These are phyloP conservation scores for Vombatus ursinus DNA, from an alignment of 2,113 vertebrate genomes.

Conservation along the genomic window DNA sequence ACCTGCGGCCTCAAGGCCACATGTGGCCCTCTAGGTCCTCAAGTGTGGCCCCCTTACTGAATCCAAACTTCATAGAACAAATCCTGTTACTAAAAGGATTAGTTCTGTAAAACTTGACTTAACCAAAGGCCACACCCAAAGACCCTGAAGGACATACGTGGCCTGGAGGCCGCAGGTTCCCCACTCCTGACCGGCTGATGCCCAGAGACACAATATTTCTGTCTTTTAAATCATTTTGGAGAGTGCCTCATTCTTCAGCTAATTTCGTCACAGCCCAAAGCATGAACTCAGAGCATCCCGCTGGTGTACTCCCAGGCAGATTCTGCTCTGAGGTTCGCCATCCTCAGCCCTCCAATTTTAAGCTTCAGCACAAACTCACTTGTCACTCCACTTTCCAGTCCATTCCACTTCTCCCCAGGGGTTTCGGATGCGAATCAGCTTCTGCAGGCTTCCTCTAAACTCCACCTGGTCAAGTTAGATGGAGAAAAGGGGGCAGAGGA, in stretches of 20 bases:
- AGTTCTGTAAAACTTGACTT: too few relatives aligned
- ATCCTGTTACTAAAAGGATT: too few relatives aligned
- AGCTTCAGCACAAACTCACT: constrained; percentile 77
- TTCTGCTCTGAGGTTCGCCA: fast-evolving
- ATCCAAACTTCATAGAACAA: too few relatives aligned
- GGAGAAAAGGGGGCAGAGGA: fast-evolving
- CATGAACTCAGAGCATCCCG: neutral
- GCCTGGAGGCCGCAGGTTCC: too few relatives aligned
- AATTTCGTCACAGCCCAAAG: fast-evolving
- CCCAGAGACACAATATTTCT: neutral
- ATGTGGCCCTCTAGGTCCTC: too few relatives aligned
- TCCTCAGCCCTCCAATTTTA: fast-evolving
- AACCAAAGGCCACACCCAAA: too few relatives aligned
- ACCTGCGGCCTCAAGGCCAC: too few relatives aligned
- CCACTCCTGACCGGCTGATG: neutral
- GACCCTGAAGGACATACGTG: too few relatives aligned
- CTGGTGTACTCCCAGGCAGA: neutral
- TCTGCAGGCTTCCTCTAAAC: constrained; percentile 88
- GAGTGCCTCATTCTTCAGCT: neutral
- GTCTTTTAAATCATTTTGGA: neutral
- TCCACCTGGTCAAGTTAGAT: constrained; percentile 85
- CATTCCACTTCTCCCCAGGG: constrained; percentile 99
- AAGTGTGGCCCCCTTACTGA: too few relatives aligned
- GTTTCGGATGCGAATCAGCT: constrained; percentile 93
- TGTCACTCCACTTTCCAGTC: constrained; percentile 96